phyloP scores from a whole-genome alignment of 2,888 invertebrate genomes.

The Trissoscelio sp. region DNA sequence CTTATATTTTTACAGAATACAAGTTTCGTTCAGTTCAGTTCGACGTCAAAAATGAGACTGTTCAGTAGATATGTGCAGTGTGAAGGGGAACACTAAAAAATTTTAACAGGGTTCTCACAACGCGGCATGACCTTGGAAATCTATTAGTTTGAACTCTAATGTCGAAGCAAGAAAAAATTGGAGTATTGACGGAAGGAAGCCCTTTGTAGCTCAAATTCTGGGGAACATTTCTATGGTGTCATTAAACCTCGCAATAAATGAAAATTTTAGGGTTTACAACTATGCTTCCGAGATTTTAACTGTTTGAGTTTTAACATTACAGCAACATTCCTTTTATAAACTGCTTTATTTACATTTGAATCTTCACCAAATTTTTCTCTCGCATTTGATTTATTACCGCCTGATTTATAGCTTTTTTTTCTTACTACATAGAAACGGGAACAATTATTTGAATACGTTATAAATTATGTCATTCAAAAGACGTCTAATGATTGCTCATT shows the following conservation, averaged over 20 bases:
- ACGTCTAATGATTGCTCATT: background rate
- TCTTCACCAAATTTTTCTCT: constrained; percentile 9
- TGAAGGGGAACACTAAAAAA: constrained; percentile 54
- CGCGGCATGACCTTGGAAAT: constrained; percentile 65
- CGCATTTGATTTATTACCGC: constrained; percentile 32
- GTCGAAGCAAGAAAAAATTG: constrained; percentile 63
- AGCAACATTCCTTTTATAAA: constrained; percentile 44
- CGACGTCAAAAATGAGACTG: constrained; percentile 63
- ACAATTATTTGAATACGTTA: background rate
- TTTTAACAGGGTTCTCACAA: constrained; percentile 53
- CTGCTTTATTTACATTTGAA: constrained; percentile 18
- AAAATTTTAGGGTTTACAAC: constrained; percentile 46
- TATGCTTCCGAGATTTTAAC: constrained; percentile 49
- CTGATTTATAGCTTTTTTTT: constrained; percentile 30
- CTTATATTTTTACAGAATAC: constrained; percentile 19
- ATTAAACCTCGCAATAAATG: constrained; percentile 54
- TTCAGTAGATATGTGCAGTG: constrained; percentile 45
- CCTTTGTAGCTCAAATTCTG: constrained; percentile 62
- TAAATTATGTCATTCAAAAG: background rate
- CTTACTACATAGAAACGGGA: background rate
- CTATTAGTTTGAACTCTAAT: constrained; percentile 67
- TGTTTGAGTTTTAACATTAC: constrained; percentile 45
- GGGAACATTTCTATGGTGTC: constrained; percentile 46
- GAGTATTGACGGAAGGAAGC: constrained; percentile 71
- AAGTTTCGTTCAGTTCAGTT: constrained; percentile 52